A percentile compares a stretch with the other conserved stretches of the same genome.
Conservation (phyloP, 2,113 vertebrate genomes). For the Pteruthius melanotis region DNA sequence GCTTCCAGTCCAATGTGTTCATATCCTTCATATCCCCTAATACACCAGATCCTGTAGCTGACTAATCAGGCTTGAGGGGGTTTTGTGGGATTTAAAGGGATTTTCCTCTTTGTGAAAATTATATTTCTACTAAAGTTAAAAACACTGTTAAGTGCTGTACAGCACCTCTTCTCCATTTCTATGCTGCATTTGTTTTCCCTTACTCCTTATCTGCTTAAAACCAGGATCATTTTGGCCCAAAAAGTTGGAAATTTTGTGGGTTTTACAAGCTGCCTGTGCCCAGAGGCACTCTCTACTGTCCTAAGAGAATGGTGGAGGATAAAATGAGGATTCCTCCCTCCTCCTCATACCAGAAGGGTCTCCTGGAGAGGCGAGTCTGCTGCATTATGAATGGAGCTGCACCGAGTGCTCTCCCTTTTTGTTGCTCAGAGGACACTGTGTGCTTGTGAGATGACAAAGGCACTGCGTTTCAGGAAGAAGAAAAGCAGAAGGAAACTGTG, state of each 20-base stretch:
- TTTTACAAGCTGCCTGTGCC: neutral
- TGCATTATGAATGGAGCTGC: neutral
- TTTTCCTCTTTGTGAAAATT: neutral
- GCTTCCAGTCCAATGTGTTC: rapidly evolving
- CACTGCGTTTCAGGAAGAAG: constrained; percentile 24
- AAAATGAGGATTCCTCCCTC: neutral
- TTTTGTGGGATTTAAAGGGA: neutral
- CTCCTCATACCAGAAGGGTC: neutral
- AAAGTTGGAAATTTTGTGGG: neutral
- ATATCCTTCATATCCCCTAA: neutral
- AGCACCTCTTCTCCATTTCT: neutral
- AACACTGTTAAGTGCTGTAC: neutral
- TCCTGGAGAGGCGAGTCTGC: rapidly evolving
- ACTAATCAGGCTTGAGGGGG: neutral
- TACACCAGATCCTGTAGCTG: neutral
- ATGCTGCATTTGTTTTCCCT: neutral
- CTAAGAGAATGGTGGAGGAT: neutral
- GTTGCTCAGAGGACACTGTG: neutral
- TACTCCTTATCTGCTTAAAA: neutral
- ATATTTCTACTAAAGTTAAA: neutral
- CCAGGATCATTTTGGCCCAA: neutral
- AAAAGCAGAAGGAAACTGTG: constrained; percentile 56
- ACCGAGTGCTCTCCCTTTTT: neutral
- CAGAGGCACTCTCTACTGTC: neutral
- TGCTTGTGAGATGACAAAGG: neutral